phyloP scores from a whole-genome alignment of 2,797 vertebrate genomes.

The Apogon talboti region DNA sequence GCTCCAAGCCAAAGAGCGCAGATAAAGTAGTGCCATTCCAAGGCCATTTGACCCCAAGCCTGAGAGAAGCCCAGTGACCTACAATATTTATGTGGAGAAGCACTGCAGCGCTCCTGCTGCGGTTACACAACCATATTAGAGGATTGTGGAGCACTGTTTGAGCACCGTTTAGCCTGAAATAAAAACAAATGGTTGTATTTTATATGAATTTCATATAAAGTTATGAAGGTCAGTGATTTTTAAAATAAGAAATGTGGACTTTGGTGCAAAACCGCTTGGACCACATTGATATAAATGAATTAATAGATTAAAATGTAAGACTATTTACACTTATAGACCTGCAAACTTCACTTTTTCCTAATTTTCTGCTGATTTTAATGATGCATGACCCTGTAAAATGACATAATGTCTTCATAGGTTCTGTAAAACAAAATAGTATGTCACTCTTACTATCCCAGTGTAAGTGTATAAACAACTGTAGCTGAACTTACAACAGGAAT shows the following conservation, averaged over 20 bases:
- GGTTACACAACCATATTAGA: constrained; percentile 25
- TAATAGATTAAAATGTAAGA: no score
- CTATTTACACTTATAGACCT: no score
- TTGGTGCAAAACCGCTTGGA: no score
- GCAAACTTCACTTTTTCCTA: no score
- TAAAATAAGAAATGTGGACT: no score
- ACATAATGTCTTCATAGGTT: no score
- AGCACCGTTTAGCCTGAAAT: background rate
- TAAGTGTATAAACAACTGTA: background rate
- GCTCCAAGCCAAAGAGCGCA: constrained; percentile 25
- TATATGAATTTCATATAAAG: no score
- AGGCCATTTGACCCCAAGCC: constrained; percentile 43
- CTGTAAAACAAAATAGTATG: background rate
- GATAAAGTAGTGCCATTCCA: constrained; percentile 10
- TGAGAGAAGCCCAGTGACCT: constrained; percentile 63
- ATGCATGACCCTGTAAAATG: no score
- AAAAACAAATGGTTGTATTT: no score
- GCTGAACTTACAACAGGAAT: background rate
- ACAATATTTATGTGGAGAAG: constrained; percentile 33
- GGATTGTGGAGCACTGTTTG: background rate
- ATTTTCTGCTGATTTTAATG: no score
- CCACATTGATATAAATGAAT: no score
- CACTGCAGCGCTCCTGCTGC: constrained; percentile 11
- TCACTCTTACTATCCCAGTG: background rate
- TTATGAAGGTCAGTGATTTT: no score